Evolutionary conservation across 2,888 invertebrate genomes (phyloP), one percentile per base, ranked within the genome.

Genomic region (Mylabris sibirica): DNA sequence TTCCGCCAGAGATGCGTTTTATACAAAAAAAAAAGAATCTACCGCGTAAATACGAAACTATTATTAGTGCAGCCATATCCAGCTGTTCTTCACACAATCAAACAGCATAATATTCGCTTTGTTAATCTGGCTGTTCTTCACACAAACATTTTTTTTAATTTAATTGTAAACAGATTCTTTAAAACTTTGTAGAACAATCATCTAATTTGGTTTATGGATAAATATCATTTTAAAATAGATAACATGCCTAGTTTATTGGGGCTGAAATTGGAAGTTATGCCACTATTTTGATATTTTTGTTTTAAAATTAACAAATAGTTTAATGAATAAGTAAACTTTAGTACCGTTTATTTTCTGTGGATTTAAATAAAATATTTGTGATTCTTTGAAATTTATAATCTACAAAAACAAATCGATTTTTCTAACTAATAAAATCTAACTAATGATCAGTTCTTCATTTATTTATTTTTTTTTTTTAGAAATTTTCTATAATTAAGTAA

Each of bases 401-500:
- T 30, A 30, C 8, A 8, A 30, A 30, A 30, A 30, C 30, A 30
- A 30, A 30, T 30, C 49, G 8, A 20, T 20, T 1, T 49, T 22
- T 20, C 49, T 11, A 49, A 20, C 20, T 9, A 20, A 30, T 30
- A 30, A 30, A 30, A 30, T 30, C 8, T 30, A 30, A 30, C 8
- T 30, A 30, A 30, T 30, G 30, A 30, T 30, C 8, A 0, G 30
- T 4, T n/a, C n/a, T n/a, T n/a, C n/a, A n/a, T n/a, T n/a, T n/a
- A n/a, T n/a, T n/a, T n/a, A n/a, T n/a, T n/a, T n/a, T 30, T 30
- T 2, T 8, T 20, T 49, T 49, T 49, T 20, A 0, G 17, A 34
- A 60, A 60, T 34, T 60, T 35, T 60, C 26, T 14, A 38, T 60
- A 34, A 38, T 35, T 60, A 20, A 34, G 60, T 60, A 38, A 60